A percentile compares a stretch with the other conserved stretches of the same genome.
Evolutionary conservation across 2,113 vertebrate genomes (phyloP).

Genomic region (Nothobranchius kuhntae): DNA sequence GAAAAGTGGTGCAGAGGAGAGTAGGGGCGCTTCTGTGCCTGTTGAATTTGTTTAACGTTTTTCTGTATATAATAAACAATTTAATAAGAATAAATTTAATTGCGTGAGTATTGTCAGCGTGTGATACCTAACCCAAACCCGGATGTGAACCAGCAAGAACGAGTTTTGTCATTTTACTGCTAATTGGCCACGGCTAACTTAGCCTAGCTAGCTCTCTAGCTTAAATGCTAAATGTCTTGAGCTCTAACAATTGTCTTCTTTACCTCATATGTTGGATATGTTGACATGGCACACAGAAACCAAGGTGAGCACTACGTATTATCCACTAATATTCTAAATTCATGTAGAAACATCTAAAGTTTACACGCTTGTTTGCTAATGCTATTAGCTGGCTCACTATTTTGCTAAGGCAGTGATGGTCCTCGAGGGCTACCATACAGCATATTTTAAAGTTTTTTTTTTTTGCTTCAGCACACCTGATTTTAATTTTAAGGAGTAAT

Average conservation of each 20-base stretch:
- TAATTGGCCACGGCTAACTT: conserved; percentile 7
- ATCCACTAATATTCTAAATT: accelerated
- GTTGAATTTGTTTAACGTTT: accelerated
- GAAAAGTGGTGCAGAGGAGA: no score
- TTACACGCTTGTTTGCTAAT: not conserved
- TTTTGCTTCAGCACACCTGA: no score
- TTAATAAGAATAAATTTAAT: not conserved
- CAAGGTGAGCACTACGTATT: conserved; percentile 56
- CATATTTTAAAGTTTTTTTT: no score
- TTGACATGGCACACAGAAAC: conserved; percentile 62
- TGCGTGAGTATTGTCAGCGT: accelerated
- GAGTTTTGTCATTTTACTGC: not conserved
- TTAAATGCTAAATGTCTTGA: not conserved
- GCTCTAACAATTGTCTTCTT: not conserved
- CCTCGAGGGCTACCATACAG: no score
- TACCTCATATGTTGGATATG: not conserved
- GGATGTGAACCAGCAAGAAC: not conserved
- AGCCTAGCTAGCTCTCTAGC: conserved; percentile 23
- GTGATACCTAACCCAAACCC: no score
- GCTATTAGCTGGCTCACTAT: conserved; percentile 15
- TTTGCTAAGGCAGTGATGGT: not conserved
- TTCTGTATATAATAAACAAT: not conserved
- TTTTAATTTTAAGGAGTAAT: no score
- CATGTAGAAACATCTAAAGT: accelerated
- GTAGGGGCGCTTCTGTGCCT: not conserved